phyloP scores from a whole-genome alignment of 2,888 invertebrate genomes.

The Eristalis pertinax region DNA sequence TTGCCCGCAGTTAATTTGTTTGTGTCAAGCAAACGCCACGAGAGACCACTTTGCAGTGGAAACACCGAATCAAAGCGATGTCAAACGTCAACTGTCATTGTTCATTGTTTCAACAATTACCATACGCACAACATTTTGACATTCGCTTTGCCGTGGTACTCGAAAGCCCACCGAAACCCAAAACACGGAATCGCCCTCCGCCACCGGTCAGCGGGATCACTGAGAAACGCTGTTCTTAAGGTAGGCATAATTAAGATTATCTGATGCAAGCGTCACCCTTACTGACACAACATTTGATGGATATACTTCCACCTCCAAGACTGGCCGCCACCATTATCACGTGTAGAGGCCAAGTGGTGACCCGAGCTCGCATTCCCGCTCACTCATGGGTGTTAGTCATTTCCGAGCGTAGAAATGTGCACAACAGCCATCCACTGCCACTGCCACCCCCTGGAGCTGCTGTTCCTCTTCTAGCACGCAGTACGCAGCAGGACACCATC shows the following conservation, averaged over 20 bases:
- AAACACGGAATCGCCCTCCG: background rate
- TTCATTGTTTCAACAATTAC: background rate
- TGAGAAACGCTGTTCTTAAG: conserved; percentile 49
- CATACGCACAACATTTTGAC: conserved; percentile 1
- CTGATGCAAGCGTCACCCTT: conserved; percentile 66
- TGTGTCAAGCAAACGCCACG: background rate
- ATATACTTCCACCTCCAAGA: conserved; percentile 61
- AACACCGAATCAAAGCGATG: background rate
- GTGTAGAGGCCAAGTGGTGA: conserved; percentile 21
- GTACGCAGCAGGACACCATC: conserved; percentile 66
- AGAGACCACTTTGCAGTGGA: too few species aligned
- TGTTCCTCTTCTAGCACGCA: conserved; percentile 46
- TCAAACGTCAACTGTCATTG: background rate
- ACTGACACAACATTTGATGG: conserved; percentile 61
- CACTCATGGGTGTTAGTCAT: conserved; percentile 67
- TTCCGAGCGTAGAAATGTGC: conserved; percentile 62
- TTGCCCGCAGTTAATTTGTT: background rate
- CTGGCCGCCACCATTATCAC: conserved; percentile 24
- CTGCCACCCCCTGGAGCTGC: conserved; percentile 47
- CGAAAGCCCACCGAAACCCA: background rate
- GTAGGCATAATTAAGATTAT: conserved; percentile 65
- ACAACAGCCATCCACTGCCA: background rate
- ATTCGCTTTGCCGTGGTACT: background rate
- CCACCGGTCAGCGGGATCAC: conserved; percentile 33
- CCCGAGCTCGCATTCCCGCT: conserved; percentile 46